Conservation (phyloP, 2,797 vertebrate species). For the Pseudopleuronectes americanus region DNA sequence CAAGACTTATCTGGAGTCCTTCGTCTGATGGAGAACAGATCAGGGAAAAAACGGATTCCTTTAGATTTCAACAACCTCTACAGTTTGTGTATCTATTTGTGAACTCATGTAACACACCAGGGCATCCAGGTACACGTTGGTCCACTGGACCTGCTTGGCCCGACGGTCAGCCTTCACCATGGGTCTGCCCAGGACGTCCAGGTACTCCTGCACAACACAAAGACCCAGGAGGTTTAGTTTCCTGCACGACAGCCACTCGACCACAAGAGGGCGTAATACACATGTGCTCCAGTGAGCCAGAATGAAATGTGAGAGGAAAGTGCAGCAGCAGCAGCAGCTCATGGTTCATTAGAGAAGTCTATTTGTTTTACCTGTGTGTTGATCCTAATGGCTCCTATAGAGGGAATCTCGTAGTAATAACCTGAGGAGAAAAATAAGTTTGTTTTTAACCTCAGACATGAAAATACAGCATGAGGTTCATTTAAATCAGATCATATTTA, state of each 20-base stretch:
- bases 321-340: neutral
- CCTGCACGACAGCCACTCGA: conserved; percentile 1
- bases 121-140: conserved; percentile 96
- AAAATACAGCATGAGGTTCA: neutral
- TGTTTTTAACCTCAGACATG: neutral
- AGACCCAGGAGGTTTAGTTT: neutral
- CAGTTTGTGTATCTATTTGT: neutral
- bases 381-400: conserved; percentile 97
- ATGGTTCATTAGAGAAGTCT: too few species aligned
- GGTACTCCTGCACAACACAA: conserved; percentile 88
- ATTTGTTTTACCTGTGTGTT: conserved; percentile 84
- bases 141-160: conserved; percentile 97
- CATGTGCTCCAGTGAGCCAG: conserved; percentile 3
- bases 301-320: neutral
- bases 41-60: conserved; percentile 4
- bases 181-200: conserved; percentile 96
- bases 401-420: conserved; percentile 98
- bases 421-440: conserved; percentile 78
- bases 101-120: conserved; percentile 83
- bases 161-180: conserved; percentile 92
- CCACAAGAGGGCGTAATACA: conserved; percentile 66
- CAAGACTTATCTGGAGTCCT: conserved; percentile 30
- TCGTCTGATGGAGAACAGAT: conserved; percentile 45
- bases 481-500: neutral
- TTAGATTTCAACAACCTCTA: neutral